Evolutionary conservation across 2,797 vertebrate species (phyloP).

Genomic region (Adrianichthys oophorus): DNA sequence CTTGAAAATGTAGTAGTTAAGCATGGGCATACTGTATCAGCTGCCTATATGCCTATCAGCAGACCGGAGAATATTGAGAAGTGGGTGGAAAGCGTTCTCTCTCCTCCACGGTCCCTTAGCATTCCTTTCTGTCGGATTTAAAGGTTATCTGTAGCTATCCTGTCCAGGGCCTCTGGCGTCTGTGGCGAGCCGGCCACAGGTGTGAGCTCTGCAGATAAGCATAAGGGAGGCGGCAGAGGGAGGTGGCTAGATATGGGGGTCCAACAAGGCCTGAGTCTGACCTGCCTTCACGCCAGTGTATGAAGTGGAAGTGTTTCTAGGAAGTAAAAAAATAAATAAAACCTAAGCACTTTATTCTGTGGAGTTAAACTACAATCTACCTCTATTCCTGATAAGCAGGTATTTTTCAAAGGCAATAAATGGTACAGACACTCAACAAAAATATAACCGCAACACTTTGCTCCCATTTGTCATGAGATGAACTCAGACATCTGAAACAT

Average conservation of each 20-base stretch:
- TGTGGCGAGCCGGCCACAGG: conserved; percentile 62
- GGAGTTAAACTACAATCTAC: too few relatives aligned
- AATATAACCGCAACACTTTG: too few relatives aligned
- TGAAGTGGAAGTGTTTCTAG: conserved; percentile 24
- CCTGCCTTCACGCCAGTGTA: conserved; percentile 52
- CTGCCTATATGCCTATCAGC: conserved; percentile 54
- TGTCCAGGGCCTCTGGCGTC: conserved; percentile 64
- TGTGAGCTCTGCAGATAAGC: conserved; percentile 72
- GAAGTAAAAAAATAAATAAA: conserved; percentile 27
- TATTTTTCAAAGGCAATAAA: neutral
- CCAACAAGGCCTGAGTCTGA: conserved; percentile 31
- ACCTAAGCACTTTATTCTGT: too few relatives aligned
- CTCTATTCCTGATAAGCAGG: conserved; percentile 11
- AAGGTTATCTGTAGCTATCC: conserved; percentile 78
- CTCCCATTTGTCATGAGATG: too few relatives aligned
- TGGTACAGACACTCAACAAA: neutral
- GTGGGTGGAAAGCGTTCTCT: conserved; percentile 42
- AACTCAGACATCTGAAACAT: too few relatives aligned
- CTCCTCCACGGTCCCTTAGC: conserved; percentile 18
- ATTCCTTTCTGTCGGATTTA: conserved; percentile 60
- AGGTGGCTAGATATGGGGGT: conserved; percentile 51
- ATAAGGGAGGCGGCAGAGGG: conserved; percentile 18
- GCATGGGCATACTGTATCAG: conserved; percentile 48
- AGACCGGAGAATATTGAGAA: conserved; percentile 34
- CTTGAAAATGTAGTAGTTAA: conserved; percentile 55